Evolutionary conservation across 2,888 invertebrate genomes (phyloP), one percentile per base, ranked within the genome.

Genomic region (Drosophila affinis): DNA sequence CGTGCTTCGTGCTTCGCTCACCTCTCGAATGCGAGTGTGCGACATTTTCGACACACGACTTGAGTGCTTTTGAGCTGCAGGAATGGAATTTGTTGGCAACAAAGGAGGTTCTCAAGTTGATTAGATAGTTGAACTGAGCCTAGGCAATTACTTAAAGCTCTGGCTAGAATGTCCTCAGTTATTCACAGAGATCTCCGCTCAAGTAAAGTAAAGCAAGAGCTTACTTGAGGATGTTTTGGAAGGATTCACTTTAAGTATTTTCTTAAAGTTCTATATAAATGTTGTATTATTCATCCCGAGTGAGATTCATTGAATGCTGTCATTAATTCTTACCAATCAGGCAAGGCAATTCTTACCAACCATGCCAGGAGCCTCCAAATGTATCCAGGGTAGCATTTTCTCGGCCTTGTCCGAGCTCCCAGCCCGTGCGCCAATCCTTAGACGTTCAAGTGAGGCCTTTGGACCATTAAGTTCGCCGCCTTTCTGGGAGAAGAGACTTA

Each of bases 381-480:
- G 21, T 21, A 21, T 21, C 21, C 21, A 21, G 3, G 21, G 21
- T 3, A 21, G 21, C 18, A 18, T 18, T 18, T 18, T 18, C 18
- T 18, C 18, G 18, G 18, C 18, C 18, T 18, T 18, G 18, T 18
- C 18, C 1, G 1, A 18, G 21, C 21, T 21, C 21, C 21, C 1
- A 21, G 1, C 21, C 21, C 21, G 21, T 21, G 2, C 4, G 79
- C 77, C 34, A 79, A 39, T 14, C 77, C 79, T 54, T 76, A 75
- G n/a, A 78, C 72, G 48, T 78, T 70, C 18, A 81, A 77, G 54
- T 78, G 75, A 53, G 71, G 78, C 14, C 6, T 56, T 1, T 61
- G 54, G 44, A 79, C 81, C 1, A 9, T 57, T 24, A 81, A 77
- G 21, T 71, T 79, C 0, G 52, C 63, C 12, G 45, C 45, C 52